Evolutionary conservation across 2,888 invertebrate species (phyloP).

Genomic region (Acleris cristana): DNA sequence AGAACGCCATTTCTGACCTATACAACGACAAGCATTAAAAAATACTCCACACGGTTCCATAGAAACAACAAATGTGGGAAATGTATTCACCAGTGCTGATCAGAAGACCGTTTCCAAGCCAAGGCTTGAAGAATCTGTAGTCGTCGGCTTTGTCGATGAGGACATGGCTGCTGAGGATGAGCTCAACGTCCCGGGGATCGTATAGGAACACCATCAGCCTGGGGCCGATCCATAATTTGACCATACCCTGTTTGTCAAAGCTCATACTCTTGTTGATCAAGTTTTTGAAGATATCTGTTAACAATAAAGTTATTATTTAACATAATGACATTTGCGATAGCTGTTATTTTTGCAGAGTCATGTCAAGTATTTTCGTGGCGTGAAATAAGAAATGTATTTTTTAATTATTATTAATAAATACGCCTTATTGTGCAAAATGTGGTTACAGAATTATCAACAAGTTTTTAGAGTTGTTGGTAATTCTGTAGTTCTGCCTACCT

Average conservation of each 20-base stretch:
- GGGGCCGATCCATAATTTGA: conserved; percentile 90
- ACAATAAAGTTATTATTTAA: conserved; percentile 1
- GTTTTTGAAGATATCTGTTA: conserved; percentile 87
- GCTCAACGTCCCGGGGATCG: conserved; percentile 90
- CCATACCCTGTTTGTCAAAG: conserved; percentile 80
- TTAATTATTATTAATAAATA: not conserved
- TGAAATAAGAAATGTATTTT: too few species aligned
- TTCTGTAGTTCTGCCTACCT: too few species aligned
- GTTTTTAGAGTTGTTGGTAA: too few species aligned
- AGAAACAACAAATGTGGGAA: too few species aligned
- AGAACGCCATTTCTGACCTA: conserved; percentile 92
- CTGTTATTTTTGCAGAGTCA: too few species aligned
- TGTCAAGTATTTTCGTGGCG: too few species aligned
- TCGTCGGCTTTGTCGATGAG: conserved; percentile 92
- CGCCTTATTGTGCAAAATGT: not conserved
- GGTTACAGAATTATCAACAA: too few species aligned
- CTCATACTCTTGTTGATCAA: conserved; percentile 81
- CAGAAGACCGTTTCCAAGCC: conserved; percentile 92
- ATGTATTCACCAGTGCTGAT: conserved; percentile 88
- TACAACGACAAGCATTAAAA: conserved; percentile 14
- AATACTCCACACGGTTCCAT: not conserved
- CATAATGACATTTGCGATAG: too few species aligned
- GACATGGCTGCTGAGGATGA: conserved; percentile 90
- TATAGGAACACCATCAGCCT: conserved; percentile 89
- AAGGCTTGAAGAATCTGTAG: conserved; percentile 92